Base-by-base conservation (phyloP, 2,888 invertebrate species). In the Physocephala rufipes region DNA sequence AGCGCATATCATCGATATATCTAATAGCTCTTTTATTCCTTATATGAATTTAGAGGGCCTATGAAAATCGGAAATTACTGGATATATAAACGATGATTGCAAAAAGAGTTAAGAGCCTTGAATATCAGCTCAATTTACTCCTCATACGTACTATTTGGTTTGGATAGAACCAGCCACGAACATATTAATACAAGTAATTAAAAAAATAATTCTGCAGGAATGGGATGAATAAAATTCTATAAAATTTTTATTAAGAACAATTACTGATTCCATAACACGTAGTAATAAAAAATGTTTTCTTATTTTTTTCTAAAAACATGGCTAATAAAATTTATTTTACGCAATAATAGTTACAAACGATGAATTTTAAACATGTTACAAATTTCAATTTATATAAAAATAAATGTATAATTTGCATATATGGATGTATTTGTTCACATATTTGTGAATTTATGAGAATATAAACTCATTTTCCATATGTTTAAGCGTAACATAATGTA, bases 321-420 rank as follows among this genome's bases (percentile, higher is more conserved):
- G 36, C 24, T 30, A 13, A 53, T 71, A 53, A 67, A 67, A 71
- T 53, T 62, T 70, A 62, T 61, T 66, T 71, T 51, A 61, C n/a
- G 66, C 62, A 51, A 67, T 71, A 28, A 59, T 61, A 30, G 49
- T 59, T 61, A 61, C 65, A 36, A 36, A 36, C 4, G 36, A 36
- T 36, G 36, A 36, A 36, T 36, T 4, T 36, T 36, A 7, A 36
- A 36, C 36, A 9, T 36, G 4, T 36, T 7, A 36, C 36, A 36
- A 36, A 36, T 36, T 36, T 58, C 5, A 55, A 47, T 47, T 28
- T 63, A 24, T 47, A 45, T 19, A 63, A 24, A 55, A 16, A 67
- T 45, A 26, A 26, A 26, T 58, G 19, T 2, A 26, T 26, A 15
- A 12, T 2, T 15, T 58, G 28, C 61, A 28, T 61, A 36, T 58